phyloP scores from a whole-genome alignment of 2,888 invertebrate genomes.

The Doris montereyensis region DNA sequence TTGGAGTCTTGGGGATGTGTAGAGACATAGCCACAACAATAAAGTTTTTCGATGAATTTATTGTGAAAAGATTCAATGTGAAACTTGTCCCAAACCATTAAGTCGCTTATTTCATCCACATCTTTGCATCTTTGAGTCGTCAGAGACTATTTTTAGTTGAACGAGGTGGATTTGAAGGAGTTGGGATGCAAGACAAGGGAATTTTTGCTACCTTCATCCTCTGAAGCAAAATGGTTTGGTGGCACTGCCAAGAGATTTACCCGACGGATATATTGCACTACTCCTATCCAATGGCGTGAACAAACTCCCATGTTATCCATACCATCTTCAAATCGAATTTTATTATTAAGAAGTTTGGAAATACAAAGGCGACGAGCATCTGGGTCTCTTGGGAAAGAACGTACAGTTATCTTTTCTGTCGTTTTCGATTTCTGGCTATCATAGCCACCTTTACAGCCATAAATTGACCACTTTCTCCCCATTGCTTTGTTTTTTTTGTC shows the following conservation, averaged over 20 bases:
- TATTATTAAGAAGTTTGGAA: neutral
- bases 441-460: neutral
- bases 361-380: neutral
- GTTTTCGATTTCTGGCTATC: neutral
- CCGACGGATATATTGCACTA: neutral
- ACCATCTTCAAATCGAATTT: neutral
- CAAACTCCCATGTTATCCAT: neutral
- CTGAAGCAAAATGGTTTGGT: neutral
- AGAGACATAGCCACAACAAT: neutral
- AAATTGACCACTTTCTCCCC: neutral
- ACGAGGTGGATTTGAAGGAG: neutral
- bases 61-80: neutral
- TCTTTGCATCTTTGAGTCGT: neutral
- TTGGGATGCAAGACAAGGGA: neutral
- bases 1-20: neutral
- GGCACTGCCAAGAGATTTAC: no score
- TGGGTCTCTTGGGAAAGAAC: neutral
- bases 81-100: neutral
- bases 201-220: neutral
- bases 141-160: neutral
- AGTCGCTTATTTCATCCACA: neutral
- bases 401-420: neutral
- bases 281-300: neutral
- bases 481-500: no score
- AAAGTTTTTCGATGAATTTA: neutral